Base-by-base conservation (phyloP, 2,113 vertebrate species). In the Rattus norvegicus region DNA sequence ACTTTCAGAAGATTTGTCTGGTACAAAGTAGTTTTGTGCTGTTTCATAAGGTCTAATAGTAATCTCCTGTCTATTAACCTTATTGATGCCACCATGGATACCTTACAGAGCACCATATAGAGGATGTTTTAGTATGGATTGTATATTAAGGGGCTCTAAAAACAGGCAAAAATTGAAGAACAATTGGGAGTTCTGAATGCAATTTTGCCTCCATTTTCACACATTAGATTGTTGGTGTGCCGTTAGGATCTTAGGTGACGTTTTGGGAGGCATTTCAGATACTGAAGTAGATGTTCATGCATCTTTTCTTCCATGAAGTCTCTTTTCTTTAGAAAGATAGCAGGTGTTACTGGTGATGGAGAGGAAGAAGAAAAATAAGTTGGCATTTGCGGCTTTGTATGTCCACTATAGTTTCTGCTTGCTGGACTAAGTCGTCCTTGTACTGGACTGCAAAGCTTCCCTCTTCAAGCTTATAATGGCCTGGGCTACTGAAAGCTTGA, bases 141-240 rank as follows among this genome's bases (percentile, higher is more conserved):
- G 0, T 80, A 39, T n/a, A 85, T 91, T 94, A 88, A 95, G 86
- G 65, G 36, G 20, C 52, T 90, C n/a, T 67, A 69, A 92, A 92
- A 96, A 72, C 30, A 30, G 1, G 24, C 72, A 7, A n/a, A 54
- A 33, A 54, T 92, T 97, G 70, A 88, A 79, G 12, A 89, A 91
- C 43, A 92, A 24, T 49, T 61, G 79, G 28, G 39, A 94, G 87
- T 49, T 79, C 49, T 54, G 5, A 52, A 79, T 43, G 9, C n/a
- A 24, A 76, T 67, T 67, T 85, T 69, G 85, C 67, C 24, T 90
- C 28, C 20, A 8, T 30, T 88, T 96, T 49, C 36, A 5, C 81
- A 75, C 8, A 3, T 81, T 76, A 72, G 47, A 67, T 10, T 72
- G 13, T 67, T 85, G 12, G 0, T 47, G 20, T 70, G 47, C 22